Base-by-base conservation (phyloP, 2,797 vertebrate species). In the Uromys caudimaculatus region DNA sequence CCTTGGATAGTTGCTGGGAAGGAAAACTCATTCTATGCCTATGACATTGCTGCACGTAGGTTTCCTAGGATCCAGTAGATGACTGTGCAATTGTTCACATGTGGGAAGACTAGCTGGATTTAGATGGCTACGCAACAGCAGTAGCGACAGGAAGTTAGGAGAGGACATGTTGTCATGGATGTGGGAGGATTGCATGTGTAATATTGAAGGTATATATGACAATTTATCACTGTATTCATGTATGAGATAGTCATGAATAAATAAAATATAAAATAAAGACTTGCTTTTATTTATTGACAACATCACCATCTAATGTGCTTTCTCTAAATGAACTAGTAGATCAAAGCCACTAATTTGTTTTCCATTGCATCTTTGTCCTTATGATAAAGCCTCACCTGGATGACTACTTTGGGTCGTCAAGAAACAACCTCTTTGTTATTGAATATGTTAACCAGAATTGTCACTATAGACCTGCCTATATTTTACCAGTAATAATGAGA, bases 381-480 rank as follows among this genome's bases (percentile, higher is more conserved):
- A 87, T 90, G 13, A 35, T 27, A 44, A 62, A 32, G 50, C 4
- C 14, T 41, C 7, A 29, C 10, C 41, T 41, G 56, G 35, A 0
- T 38, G 3, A 21, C 77, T 35, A 56, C 2, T 23, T 10, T 54
- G 35, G 27, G 11, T 7, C 17, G 38, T 44, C 79, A 79, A 14
- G 10, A 21, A 81, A 95, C 29, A 35, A 13, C 0, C 0, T 14
- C 5, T 91, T 89, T 75, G 23, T 35, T 38, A 4, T 84, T 84
- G 27, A 76, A 81, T 3, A 79, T 16, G 2, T 44, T 79, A 35
- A 19, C 10, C 41, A 6, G 1, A 92, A 67, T 95, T 76, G 0
- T 38, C 0, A 0, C 38, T 21, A 0, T 10, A 8, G 1, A 92
- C 3, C 0, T n/a, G 14, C 27, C 44, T 58, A 76, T 85, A 4